Evolutionary conservation across 2,113 vertebrate species (phyloP).

Genomic region (Stegostoma tigrinum): DNA sequence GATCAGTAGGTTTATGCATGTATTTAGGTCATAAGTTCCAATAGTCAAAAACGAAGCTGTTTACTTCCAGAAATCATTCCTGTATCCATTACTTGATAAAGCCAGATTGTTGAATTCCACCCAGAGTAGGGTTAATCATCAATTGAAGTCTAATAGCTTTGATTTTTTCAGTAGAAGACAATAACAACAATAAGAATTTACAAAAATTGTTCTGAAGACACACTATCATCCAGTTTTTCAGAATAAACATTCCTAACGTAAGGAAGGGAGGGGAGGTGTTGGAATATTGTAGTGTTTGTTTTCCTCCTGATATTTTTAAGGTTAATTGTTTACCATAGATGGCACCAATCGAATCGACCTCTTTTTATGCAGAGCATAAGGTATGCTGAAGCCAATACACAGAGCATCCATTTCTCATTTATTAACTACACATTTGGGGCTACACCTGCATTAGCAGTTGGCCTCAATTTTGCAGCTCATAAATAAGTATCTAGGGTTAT

Average conservation of each 20-base stretch:
- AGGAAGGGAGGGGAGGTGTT: neutral
- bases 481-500: neutral
- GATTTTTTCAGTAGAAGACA: neutral
- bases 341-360: neutral
- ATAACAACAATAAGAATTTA: neutral
- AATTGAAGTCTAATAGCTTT: neutral
- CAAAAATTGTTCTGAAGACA: neutral
- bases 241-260: neutral
- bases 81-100: conserved; percentile 1
- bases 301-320: neutral
- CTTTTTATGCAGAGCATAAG: neutral
- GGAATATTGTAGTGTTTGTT: conserved; percentile 14
- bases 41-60: neutral
- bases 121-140: neutral
- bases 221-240: neutral
- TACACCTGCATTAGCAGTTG: too few species aligned
- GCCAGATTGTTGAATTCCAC: neutral
- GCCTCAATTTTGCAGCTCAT: neutral
- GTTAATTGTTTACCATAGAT: neutral
- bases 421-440: neutral
- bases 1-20: neutral
- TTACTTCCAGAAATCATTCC: neutral
- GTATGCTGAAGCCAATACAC: neutral
- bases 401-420: neutral
- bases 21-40: neutral